phyloP scores from a whole-genome alignment of 2,888 invertebrate species.

The Athrips mouffetella region DNA sequence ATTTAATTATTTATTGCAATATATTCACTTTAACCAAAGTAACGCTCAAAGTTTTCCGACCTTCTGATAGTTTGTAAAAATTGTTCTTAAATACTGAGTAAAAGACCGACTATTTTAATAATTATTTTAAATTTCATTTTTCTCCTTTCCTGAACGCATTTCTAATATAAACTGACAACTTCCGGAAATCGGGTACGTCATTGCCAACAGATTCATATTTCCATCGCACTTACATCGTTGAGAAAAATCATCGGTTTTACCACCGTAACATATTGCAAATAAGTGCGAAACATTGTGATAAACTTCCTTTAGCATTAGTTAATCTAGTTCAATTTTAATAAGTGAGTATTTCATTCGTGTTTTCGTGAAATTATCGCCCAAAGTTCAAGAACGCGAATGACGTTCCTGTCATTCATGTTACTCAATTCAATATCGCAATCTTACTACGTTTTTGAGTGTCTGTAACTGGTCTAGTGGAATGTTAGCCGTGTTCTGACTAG shows the following conservation, averaged over 20 bases:
- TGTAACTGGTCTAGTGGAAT: slow-evolving; percentile 35
- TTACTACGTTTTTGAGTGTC: slow-evolving; percentile 45
- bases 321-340: slow-evolving; percentile 70
- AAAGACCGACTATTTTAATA: neutral
- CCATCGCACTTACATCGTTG: slow-evolving; percentile 51
- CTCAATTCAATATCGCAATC: slow-evolving; percentile 64
- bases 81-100: too few relatives aligned
- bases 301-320: slow-evolving; percentile 66
- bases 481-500: slow-evolving; percentile 29
- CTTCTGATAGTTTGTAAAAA: too few relatives aligned
- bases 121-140: neutral
- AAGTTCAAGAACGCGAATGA: slow-evolving; percentile 62
- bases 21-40: too few relatives aligned
- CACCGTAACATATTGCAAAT: slow-evolving; percentile 64
- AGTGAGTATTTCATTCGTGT: slow-evolving; percentile 59
- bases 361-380: slow-evolving; percentile 37
- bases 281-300: slow-evolving; percentile 72
- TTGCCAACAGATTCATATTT: slow-evolving; percentile 71
- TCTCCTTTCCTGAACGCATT: slow-evolving; percentile 27
- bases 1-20: too few relatives aligned
- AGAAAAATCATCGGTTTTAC: slow-evolving; percentile 61
- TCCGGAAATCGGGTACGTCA: slow-evolving; percentile 75
- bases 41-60: too few relatives aligned
- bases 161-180: slow-evolving; percentile 47
- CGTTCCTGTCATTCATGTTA: slow-evolving; percentile 70